phyloP scores from a whole-genome alignment of 2,888 invertebrate genomes.

The Trachelus tabidus region DNA sequence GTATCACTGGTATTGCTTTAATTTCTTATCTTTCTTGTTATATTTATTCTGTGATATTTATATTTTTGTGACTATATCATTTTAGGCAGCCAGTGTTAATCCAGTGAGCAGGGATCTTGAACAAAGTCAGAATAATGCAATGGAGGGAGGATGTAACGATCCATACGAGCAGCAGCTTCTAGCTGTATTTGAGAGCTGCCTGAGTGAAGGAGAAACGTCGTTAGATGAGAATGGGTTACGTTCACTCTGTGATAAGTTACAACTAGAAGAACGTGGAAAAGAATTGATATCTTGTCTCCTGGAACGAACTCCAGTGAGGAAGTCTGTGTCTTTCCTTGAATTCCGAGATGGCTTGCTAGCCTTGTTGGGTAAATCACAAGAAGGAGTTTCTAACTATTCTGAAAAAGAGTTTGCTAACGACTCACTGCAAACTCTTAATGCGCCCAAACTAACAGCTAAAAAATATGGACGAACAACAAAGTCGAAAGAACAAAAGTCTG shows the following conservation, averaged over 20 bases:
- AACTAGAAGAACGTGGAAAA: conserved; percentile 79
- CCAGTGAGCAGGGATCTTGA: neutral
- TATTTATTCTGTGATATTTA: neutral
- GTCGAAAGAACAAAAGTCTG: conserved; percentile 14
- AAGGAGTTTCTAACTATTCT: conserved; percentile 21
- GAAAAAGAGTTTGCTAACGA: conserved; percentile 16
- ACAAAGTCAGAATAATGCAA: conserved; percentile 49
- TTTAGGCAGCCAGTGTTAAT: neutral
- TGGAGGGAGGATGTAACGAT: conserved; percentile 67
- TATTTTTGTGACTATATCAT: neutral
- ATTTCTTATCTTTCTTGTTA: neutral
- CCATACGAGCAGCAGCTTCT: conserved; percentile 86
- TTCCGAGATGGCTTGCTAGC: conserved; percentile 82
- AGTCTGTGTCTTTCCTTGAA: conserved; percentile 75
- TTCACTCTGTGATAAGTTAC: conserved; percentile 80
- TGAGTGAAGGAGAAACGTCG: conserved; percentile 76
- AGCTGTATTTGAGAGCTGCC: conserved; percentile 84
- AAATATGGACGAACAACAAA: conserved; percentile 79
- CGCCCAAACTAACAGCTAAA: conserved; percentile 60
- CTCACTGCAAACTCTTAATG: conserved; percentile 13
- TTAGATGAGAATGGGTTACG: conserved; percentile 76
- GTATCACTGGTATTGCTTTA: neutral
- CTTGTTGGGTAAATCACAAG: conserved; percentile 71
- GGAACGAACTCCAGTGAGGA: conserved; percentile 55
- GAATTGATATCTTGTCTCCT: conserved; percentile 72